phyloP scores from a whole-genome alignment of 92 coral and sea anemone genomes.

The Montipora capitata region DNA sequence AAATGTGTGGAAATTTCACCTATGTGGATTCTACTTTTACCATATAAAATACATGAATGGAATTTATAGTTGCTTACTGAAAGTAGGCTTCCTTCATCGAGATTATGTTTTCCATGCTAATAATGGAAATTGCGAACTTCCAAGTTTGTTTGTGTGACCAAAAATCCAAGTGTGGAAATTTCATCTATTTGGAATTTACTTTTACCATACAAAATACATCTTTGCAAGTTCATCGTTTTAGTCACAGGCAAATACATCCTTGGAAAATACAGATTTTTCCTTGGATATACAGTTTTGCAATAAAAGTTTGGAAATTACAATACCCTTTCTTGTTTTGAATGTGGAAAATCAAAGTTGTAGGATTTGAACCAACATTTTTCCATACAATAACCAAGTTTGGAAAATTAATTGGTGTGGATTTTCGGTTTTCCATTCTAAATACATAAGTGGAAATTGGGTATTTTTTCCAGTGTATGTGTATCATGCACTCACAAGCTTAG shows the following conservation, averaged over 20 bases:
- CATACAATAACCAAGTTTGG: constrained; percentile 29
- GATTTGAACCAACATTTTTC: constrained; percentile 25
- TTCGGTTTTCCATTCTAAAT: constrained; percentile 14
- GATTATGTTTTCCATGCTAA: not conserved
- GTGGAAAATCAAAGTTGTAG: constrained; percentile 15
- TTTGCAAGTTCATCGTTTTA: not conserved
- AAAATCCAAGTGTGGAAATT: constrained; percentile 17
- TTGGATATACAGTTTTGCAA: constrained; percentile 3
- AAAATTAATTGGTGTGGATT: not conserved
- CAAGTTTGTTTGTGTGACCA: constrained; percentile 5
- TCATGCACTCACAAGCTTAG: too few relatives aligned
- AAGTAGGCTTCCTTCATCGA: not conserved
- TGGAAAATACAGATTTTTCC: not conserved
- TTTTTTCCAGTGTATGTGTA: constrained; percentile 15
- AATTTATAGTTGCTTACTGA: not conserved
- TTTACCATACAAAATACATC: not conserved
- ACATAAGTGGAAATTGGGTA: constrained; percentile 37
- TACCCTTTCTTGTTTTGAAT: constrained; percentile 20
- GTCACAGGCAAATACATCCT: constrained; percentile 1
- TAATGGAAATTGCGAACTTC: not conserved
- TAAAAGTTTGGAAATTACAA: not conserved
- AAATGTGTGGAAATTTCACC: not conserved
- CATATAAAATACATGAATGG: constrained; percentile 4
- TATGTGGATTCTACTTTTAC: not conserved
- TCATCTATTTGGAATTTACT: not conserved